Conservation (phyloP, 64 coral and sea anemone genomes). For the Orbicella faveolata region DNA sequence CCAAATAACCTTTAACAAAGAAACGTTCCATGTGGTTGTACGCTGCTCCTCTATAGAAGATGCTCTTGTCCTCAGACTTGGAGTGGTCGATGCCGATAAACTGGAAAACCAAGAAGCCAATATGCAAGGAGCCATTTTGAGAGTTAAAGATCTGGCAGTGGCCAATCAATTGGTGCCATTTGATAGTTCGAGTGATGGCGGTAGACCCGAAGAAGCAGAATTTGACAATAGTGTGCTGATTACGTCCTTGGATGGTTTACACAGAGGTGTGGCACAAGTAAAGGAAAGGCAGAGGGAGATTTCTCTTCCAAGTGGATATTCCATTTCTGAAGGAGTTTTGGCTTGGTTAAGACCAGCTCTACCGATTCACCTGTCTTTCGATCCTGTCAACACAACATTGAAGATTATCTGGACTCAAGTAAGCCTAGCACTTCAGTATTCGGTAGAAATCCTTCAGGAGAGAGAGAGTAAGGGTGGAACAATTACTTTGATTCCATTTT, state of each 20-base stretch:
- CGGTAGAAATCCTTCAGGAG: background rate
- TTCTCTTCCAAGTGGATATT: conserved; percentile 20
- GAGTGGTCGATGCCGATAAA: conserved; percentile 12
- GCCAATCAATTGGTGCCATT: too few species aligned
- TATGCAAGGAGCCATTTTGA: background rate
- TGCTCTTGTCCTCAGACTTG: background rate
- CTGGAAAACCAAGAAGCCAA: background rate
- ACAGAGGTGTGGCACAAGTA: conserved; percentile 21
- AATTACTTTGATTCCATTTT: background rate
- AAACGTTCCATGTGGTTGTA: background rate
- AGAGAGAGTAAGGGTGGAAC: background rate
- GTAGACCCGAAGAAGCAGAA: background rate
- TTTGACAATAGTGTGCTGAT: background rate
- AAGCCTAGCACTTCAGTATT: background rate
- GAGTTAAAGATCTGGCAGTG: background rate
- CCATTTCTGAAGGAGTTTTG: background rate
- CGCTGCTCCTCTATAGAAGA: background rate
- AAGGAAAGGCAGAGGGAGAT: background rate
- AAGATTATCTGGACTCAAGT: conserved; percentile 20
- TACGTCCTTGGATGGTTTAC: background rate
- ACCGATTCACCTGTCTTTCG: conserved; percentile 12
- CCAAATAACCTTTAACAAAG: background rate
- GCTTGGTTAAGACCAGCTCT: conserved; percentile 16
- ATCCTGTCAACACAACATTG: conserved; percentile 7
- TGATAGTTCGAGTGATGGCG: background rate